Evolutionary conservation across 2,888 invertebrate species (phyloP), one percentile per base, ranked within the genome.

Genomic region (Drosophila limbata): DNA sequence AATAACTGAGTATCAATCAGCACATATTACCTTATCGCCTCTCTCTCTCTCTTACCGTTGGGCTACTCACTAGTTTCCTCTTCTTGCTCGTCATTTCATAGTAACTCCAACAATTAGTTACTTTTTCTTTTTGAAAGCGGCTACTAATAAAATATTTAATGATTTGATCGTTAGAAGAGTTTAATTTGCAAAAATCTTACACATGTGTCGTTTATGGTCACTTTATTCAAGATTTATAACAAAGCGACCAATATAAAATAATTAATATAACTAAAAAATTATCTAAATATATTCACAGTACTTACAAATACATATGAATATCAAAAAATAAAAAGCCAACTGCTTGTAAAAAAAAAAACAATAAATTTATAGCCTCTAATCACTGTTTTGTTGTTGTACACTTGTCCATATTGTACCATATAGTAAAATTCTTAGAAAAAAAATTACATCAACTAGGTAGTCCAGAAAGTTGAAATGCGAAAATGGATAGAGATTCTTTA

Each of bases 291-390:
- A 6, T 31, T 48, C 8, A 15, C 6, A 6, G 1, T 11, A 25
- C 6, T 5, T 25, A 25, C 5, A 25, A 25, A 25, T 6, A 25
- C 25, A 25, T 1, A 48, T 11, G 31, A 33, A 17, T 48, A 48
- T 31, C 33, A 13, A 35, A 9, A 33, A 33, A 50, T 4, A 35
- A 50, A 48, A 19, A 19, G 50, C 50, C 53, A 53, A 28, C 39
- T 53, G 13, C 44, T 21, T 42, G 4, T 11, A 21, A 13, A 11
- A 13, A 21, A 42, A 13, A 19, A 19, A 19, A 19, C 11, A 42
- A 15, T 15, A 39, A 15, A 5, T 5, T 0, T 6, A 6, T 25
- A 25, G 0, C 25, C 25, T 25, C 6, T 25, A 25, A 5, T 25
- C 25, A 5, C 0, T 1, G 6, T 6, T 3, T 25, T 1, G 25